A percentile compares a stretch with the other conserved stretches of the same genome.
Conservation (phyloP, 1,140 invertebrate genomes). For the Agrypnia vestita region DNA sequence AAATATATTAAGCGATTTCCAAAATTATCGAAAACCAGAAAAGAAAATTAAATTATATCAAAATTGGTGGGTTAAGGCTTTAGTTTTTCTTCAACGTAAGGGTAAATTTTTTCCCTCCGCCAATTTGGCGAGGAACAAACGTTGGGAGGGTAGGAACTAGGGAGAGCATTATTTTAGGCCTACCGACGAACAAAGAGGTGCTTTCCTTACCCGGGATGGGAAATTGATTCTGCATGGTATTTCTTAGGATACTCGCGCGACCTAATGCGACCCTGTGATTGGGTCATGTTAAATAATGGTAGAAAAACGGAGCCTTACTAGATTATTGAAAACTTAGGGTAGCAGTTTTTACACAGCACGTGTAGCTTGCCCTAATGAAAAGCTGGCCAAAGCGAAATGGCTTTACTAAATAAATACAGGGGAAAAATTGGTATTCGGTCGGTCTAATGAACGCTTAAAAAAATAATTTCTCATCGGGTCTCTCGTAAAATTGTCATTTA, state of each 20-base stretch:
- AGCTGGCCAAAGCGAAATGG: constrained; percentile 13
- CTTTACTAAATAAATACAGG: constrained; percentile 22
- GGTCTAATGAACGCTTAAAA: constrained; percentile 8
- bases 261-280: constrained; percentile 25
- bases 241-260: background rate
- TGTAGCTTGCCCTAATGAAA: constrained; percentile 23
- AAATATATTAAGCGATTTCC: no score
- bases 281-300: constrained; percentile 28
- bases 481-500: no score
- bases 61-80: constrained; percentile 7
- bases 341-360: constrained; percentile 17
- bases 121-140: constrained; percentile 20
- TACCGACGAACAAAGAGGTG: background rate
- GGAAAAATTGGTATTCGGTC: background rate
- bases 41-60: background rate
- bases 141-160: background rate
- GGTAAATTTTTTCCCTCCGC: constrained; percentile 8
- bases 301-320: constrained; percentile 14
- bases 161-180: constrained; percentile 18
- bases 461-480: no score
- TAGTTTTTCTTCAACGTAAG: background rate
- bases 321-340: constrained; percentile 27
- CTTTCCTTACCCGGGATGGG: constrained; percentile 1
- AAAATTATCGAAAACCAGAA: no score
- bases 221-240: constrained; percentile 31